Conservation (phyloP, 2,113 vertebrate species). For the Leiothrix lutea region DNA sequence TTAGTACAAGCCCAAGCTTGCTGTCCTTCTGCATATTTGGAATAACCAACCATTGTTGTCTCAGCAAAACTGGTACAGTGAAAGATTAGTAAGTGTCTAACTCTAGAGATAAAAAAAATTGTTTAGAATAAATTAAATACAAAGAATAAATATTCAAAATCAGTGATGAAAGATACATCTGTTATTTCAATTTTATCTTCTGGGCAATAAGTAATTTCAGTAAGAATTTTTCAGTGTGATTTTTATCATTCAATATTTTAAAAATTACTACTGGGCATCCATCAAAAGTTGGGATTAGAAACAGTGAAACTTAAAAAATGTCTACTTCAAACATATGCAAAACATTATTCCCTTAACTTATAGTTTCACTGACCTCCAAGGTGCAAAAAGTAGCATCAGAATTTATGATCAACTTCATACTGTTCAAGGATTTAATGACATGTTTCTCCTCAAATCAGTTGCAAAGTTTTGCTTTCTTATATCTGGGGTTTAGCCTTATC, state of each 20-base stretch:
- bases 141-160: constrained; percentile 21
- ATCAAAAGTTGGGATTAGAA: background rate
- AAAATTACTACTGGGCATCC: background rate
- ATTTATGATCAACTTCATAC: background rate
- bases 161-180: constrained; percentile 7
- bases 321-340: background rate
- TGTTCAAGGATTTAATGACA: background rate
- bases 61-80: background rate
- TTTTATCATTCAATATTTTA: background rate
- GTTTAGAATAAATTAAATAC: background rate
- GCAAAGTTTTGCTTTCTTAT: background rate
- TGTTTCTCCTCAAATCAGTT: background rate
- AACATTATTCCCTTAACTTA: background rate
- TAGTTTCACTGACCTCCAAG: background rate
- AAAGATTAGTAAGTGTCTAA: background rate
- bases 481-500: background rate
- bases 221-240: background rate
- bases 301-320: background rate
- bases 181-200: constrained; percentile 11
- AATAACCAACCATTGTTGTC: background rate
- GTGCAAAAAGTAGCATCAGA: background rate
- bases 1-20: constrained; percentile 16
- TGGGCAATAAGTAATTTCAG: constrained; percentile 6
- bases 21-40: background rate
- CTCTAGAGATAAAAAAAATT: background rate